Base-by-base conservation (phyloP, 2,888 invertebrate species). In the Pammene fasciana region DNA sequence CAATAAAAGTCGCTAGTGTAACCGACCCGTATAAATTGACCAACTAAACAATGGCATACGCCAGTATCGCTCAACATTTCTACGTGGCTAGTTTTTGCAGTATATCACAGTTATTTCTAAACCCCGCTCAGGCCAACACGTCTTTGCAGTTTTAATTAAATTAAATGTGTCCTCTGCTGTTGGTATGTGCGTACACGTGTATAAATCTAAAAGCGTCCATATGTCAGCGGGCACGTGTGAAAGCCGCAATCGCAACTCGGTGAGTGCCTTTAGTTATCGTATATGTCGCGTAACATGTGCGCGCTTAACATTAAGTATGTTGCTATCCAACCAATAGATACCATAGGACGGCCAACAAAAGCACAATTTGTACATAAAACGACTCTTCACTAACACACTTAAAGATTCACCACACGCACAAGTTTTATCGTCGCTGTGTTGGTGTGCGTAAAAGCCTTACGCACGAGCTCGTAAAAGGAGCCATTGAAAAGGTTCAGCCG, bases 11-110 rank as follows among this genome's bases (percentile, higher is more conserved):
- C 90, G 79, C 86, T 87, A 90, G 85, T 92, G 92, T 92, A 92
- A 92, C 92, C 90, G 88, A 92, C 86, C 88, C 90, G 91, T 93
- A 93, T 93, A 93, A 92, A 92, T 92, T 92, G 93, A 90, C 88
- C 87, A 92, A 90, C 91, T 88, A 92, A 93, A 93, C 92, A 93
- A 90, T 91, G 84, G 86, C 81, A 80, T 76, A 81, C 86, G 87
- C 92, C 26, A 92, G 92, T 92, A 89, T 88, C 86, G 86, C 84
- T 90, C 86, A 79, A 91, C 87, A 90, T 91, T 92, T 90, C 89
- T 85, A 84, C 82, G 89, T 86, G 87, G 85, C 81, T 83, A 84
- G 88, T 88, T 90, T 90, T 89, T 88, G 85, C 82, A 83, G 82
- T 86, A 89, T 89, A 91, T 90, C 90, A 91, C 91, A 92, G 91